These are phyloP conservation scores for Stomatorhinus walkeri DNA, from an alignment of 2,797 vertebrate genomes.

Conservation along the genomic window DNA sequence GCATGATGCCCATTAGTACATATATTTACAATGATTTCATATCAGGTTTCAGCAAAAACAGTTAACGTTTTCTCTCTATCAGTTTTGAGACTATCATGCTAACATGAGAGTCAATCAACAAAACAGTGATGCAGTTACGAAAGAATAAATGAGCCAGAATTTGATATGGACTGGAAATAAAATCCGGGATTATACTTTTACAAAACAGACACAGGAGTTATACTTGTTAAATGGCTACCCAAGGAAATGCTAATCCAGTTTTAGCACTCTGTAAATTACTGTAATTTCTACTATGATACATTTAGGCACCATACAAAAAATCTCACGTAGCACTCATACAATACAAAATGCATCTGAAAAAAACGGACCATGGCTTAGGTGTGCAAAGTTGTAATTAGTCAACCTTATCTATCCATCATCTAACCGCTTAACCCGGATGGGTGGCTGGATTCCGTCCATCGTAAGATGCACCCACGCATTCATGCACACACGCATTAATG, in stretches of 20 bases:
- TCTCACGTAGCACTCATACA: not conserved
- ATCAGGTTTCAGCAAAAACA: constrained; percentile 1
- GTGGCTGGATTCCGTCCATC: not conserved
- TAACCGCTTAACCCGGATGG: not conserved
- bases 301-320: not conserved
- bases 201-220: constrained; percentile 7
- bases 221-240: constrained; percentile 12
- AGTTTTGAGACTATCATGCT: not conserved
- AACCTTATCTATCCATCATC: not conserved
- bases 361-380: not conserved
- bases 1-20: not conserved
- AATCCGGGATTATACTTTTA: not conserved
- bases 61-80: not conserved
- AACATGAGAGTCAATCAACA: constrained; percentile 13
- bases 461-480: not conserved
- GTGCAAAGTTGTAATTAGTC: not conserved
- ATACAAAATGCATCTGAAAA: not conserved
- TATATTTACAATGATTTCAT: not conserved
- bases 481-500: not conserved
- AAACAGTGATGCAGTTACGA: not conserved
- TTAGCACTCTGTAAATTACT: not conserved
- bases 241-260: not conserved
- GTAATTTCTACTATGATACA: constrained; percentile 11
- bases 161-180: not conserved
- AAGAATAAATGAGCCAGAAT: not conserved